Evolutionary conservation across 2,113 vertebrate species (phyloP), one percentile per base, ranked within the genome.

Genomic region (Euleptes europaea): DNA sequence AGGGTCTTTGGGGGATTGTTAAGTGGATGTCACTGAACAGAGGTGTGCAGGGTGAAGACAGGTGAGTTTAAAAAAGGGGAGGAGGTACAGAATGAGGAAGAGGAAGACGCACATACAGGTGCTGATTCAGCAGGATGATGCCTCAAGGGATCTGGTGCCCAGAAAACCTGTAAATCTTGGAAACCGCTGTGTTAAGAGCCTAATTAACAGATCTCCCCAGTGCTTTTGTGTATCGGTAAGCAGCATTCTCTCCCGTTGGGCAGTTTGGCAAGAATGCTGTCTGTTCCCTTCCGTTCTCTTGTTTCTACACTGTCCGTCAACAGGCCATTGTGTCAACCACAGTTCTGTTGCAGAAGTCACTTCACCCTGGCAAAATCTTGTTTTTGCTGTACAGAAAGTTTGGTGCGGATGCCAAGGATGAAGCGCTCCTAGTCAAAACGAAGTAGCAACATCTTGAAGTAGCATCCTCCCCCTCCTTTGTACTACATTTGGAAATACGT

Each of bases 31-130:
- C 42, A 78, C 74, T 83, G 86, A 79, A 87, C 80, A 47, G 80
- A 83, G 86, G 74, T 40, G 33, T 54, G 28, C 77, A 72, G 76
- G 51, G 79, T 73, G 71, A 63, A 7, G 66, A 85, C 17, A 80
- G 84, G 31, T 73, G 60, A 72, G 51, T 70, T 77, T 40, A 65
- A 72, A 63, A n/a, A 78, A 78, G 80, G 31, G 66, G 82, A 78
- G 57, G 40, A 31, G 77, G 75, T 66, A 54, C 51, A 65, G 72
- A 85, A 82, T 73, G 66, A 86, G 78, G 81, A 86, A 69, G 81
- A 54, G 65, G 78, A 94, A 95, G 94, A 94, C 91, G 84, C 91
- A 94, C 89, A 57, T 71, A 78, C 60, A 80, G 84, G 69, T 88
- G 78, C 67, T 92, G 90, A 38, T 66, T 88, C 38, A 74, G 73